Evolutionary conservation across 2,113 vertebrate species (phyloP).

Genomic region (Aegypius monachus): DNA sequence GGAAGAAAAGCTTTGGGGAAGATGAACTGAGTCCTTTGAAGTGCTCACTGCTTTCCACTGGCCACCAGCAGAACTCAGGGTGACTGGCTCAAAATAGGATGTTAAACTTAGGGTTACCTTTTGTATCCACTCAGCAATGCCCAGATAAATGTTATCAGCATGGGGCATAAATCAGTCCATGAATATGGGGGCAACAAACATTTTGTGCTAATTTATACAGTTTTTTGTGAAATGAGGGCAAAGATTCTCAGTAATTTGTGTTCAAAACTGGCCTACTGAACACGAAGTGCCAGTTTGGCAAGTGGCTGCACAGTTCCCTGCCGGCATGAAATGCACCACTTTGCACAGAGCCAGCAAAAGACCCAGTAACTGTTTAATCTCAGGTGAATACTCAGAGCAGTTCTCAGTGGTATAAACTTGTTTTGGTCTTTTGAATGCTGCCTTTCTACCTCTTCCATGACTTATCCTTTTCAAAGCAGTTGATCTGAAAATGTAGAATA

Average conservation of each 20-base stretch:
- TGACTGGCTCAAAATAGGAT: not conserved
- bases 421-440: not conserved
- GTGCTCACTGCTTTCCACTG: not conserved
- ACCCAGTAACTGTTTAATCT: not conserved
- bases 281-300: not conserved
- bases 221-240: not conserved
- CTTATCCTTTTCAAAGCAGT: not conserved
- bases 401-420: not conserved
- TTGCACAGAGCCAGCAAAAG: not conserved
- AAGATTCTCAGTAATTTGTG: not conserved
- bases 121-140: not conserved
- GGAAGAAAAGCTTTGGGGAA: not conserved
- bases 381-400: not conserved
- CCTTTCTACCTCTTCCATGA: not conserved
- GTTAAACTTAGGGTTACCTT: not conserved
- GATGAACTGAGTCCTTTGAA: not conserved
- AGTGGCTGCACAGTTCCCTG: not conserved
- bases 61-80: not conserved
- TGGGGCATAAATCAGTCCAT: not conserved
- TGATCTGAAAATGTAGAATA: not conserved
- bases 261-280: not conserved
- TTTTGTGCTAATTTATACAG: not conserved
- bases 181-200: not conserved
- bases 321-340: not conserved
- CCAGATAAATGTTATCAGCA: not conserved